Base-by-base conservation (phyloP, 2,888 invertebrate species). In the Tetanocera ferruginea region DNA sequence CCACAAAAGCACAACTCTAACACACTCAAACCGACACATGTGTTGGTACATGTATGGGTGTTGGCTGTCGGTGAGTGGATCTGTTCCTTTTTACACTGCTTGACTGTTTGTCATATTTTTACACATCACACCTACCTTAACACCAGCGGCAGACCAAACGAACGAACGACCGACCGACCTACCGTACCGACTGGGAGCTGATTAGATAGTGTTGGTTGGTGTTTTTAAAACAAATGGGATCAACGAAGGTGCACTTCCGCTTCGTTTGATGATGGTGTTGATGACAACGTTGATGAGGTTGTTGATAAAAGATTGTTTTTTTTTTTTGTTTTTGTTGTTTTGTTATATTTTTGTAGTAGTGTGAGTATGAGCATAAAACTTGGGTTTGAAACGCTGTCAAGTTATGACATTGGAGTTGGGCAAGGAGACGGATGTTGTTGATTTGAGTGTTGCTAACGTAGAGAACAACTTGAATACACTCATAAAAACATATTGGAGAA, bases 201-300 rank as follows among this genome's bases (percentile, higher is more conserved):
- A 31, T 17, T 23, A 25, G 28, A 23, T 60, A n/a, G 64, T 34
- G 64, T 64, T 64, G 25, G 64, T 64, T 64, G 25, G 25, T 64
- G n/a, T 55, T 55, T 55, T 55, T 23, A 31, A 64, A 64, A 64
- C 64, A 64, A 64, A 64, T 64, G 69, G 69, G 51, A 51, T 69
- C 51, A 69, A 51, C 69, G 28, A 69, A 69, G 69, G 69, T 69
- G 69, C 49, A 69, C 69, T 69, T 69, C 69, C 69, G 57, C 34
- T 34, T 57, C 43, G 72, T 28, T 73, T 34, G 11, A 60, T 72
- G 60, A 37, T 37, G 72, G 31, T 62, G 73, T 14, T 73, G 73
- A 62, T 73, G 62, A 43, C 57, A 37, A 37, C 31, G 71, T 37
- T 23, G 43, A 73, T 60, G 57, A 72, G 34, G 72, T 43, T 43